A percentile compares a stretch with the other conserved stretches of the same genome.
phyloP scores from a whole-genome alignment of 2,888 invertebrate genomes.

The Lithophane semibrunnea region DNA sequence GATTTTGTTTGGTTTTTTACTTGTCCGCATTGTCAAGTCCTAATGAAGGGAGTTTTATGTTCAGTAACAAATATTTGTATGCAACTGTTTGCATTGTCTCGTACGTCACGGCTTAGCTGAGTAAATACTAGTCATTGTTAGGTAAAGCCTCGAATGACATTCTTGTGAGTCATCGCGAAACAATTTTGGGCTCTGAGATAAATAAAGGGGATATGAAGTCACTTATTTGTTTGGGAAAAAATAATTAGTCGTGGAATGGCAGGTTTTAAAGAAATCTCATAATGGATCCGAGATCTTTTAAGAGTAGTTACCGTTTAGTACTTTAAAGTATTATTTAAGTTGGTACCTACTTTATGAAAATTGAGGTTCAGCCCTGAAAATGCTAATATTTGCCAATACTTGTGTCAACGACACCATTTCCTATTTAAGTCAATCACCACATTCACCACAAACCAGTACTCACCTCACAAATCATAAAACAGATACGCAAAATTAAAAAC shows the following conservation, averaged over 20 bases:
- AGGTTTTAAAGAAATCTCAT: too few relatives aligned
- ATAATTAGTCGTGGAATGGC: background rate
- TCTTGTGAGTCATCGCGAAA: conserved; percentile 47
- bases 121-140: conserved; percentile 44
- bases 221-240: conserved; percentile 1
- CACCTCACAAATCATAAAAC: background rate
- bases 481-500: background rate
- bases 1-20: conserved; percentile 54
- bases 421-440: background rate
- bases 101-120: conserved; percentile 47
- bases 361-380: background rate
- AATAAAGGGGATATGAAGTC: conserved; percentile 2
- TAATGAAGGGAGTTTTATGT: conserved; percentile 71
- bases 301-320: too few relatives aligned
- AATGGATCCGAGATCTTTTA: too few relatives aligned
- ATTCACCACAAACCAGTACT: background rate
- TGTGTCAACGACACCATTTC: background rate
- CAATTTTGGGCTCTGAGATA: conserved; percentile 19
- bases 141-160: conserved; percentile 34
- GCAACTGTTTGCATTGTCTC: conserved; percentile 64
- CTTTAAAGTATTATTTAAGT: too few relatives aligned
- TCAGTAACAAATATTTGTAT: conserved; percentile 63
- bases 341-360: too few relatives aligned
- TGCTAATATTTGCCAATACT: background rate
- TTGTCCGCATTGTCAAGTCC: conserved; percentile 62